Conservation (phyloP, 2,888 invertebrate species). For the Cataglyphis albicans region DNA sequence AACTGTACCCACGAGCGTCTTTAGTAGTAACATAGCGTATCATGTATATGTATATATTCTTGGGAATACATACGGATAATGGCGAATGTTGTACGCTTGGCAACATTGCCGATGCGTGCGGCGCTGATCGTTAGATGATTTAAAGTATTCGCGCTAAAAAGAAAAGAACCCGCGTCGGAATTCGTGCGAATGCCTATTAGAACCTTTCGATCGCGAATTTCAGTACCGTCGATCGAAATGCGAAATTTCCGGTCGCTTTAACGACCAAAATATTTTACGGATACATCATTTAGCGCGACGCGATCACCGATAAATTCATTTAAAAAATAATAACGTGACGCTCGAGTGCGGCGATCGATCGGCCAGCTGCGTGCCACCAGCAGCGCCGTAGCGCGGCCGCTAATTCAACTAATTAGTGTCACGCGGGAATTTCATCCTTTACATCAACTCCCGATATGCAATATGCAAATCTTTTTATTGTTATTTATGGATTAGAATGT, state of each 20-base stretch:
- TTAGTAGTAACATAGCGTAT: slow-evolving; percentile 41
- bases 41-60: slow-evolving; percentile 52
- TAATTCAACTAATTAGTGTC: background rate
- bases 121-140: slow-evolving; percentile 83
- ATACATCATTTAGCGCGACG: slow-evolving; percentile 50
- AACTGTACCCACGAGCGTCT: background rate
- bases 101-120: slow-evolving; percentile 79
- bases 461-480: slow-evolving; percentile 13
- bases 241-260: background rate
- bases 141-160: slow-evolving; percentile 85
- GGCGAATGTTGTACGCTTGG: slow-evolving; percentile 64
- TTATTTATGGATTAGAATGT: background rate
- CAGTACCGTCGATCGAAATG: slow-evolving; percentile 10
- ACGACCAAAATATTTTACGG: slow-evolving; percentile 64
- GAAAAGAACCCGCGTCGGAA: slow-evolving; percentile 81
- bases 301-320: slow-evolving; percentile 73
- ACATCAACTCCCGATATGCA: background rate
- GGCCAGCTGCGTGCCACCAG: slow-evolving; percentile 75
- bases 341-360: slow-evolving; percentile 79
- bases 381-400: slow-evolving; percentile 65
- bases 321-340: slow-evolving; percentile 77
- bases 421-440: slow-evolving; percentile 58
- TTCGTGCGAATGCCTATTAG: slow-evolving; percentile 62
- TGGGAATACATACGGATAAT: background rate
- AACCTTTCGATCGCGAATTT: slow-evolving; percentile 34